phyloP scores from a whole-genome alignment of 2,113 vertebrate species.

The Sinocyclocheilus rhinocerous region DNA sequence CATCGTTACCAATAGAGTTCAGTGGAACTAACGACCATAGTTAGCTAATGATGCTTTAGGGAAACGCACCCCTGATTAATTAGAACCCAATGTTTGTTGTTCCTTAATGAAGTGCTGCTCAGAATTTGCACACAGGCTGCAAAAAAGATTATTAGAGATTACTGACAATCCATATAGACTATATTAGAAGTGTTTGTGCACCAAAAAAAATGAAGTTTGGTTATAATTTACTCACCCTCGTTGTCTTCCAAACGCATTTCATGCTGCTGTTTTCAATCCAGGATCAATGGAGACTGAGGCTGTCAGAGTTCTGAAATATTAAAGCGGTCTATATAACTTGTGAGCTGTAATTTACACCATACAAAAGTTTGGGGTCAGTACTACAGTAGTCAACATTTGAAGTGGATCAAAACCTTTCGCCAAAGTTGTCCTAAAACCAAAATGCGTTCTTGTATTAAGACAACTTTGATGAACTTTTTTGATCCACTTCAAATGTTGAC shows the following conservation, averaged over 20 bases:
- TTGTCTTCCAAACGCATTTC: not conserved
- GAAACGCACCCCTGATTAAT: not conserved
- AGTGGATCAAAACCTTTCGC: no score
- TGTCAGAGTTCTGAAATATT: not conserved
- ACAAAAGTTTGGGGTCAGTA: not conserved
- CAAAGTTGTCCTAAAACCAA: no score
- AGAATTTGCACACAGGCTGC: not conserved
- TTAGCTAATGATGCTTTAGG: no score
- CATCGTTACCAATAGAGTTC: no score
- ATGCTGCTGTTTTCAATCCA: no score
- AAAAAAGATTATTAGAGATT: not conserved
- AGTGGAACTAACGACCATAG: no score
- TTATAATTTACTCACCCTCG: not conserved
- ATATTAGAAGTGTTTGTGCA: not conserved
- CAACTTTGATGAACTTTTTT: no score
- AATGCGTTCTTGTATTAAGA: no score
- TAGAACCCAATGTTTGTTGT: not conserved
- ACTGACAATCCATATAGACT: conserved; percentile 23
- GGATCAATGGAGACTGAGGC: not conserved
- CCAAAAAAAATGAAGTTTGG: not conserved
- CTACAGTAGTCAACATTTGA: no score
- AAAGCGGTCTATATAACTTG: not conserved
- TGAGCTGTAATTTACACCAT: not conserved
- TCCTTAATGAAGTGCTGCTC: conserved; percentile 24
- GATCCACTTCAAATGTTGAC: no score